These are phyloP conservation scores for Phoxinus phoxinus DNA, from an alignment of 2,113 vertebrate species.

Conservation along the genomic window DNA sequence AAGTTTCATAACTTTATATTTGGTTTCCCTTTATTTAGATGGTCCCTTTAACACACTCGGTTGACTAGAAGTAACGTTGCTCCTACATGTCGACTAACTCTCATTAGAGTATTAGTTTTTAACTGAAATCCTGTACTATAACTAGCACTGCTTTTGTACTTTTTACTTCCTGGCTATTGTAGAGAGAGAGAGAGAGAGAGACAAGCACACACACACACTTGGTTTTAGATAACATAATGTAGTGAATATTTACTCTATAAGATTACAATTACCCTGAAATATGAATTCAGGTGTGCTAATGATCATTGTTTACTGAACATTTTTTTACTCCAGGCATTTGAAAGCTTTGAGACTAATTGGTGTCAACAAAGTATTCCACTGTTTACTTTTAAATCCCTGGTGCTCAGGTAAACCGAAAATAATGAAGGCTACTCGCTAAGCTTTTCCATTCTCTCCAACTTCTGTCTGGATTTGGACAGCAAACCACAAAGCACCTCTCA, in stretches of 20 bases:
- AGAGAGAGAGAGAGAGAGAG: background rate
- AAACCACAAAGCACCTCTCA: conserved; percentile 54
- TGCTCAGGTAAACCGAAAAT: conserved; percentile 48
- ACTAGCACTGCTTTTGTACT: too few species aligned
- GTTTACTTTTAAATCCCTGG: conserved; percentile 26
- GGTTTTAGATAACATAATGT: background rate
- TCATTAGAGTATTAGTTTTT: too few species aligned
- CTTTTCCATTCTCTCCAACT: conserved; percentile 55
- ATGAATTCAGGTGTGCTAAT: background rate
- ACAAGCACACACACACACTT: too few species aligned
- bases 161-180: too few species aligned
- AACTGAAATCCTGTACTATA: too few species aligned
- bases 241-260: background rate
- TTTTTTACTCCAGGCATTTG: background rate
- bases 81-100: too few species aligned
- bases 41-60: too few species aligned
- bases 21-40: too few species aligned
- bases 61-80: too few species aligned
- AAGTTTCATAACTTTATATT: too few species aligned
- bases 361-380: conserved; percentile 50
- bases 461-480: conserved; percentile 60
- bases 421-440: conserved; percentile 38
- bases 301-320: background rate
- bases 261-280: background rate
- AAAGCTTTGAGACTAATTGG: conserved; percentile 51